Evolutionary conservation across 2,113 vertebrate genomes (phyloP).

Genomic region (Sinosuthora webbiana): DNA sequence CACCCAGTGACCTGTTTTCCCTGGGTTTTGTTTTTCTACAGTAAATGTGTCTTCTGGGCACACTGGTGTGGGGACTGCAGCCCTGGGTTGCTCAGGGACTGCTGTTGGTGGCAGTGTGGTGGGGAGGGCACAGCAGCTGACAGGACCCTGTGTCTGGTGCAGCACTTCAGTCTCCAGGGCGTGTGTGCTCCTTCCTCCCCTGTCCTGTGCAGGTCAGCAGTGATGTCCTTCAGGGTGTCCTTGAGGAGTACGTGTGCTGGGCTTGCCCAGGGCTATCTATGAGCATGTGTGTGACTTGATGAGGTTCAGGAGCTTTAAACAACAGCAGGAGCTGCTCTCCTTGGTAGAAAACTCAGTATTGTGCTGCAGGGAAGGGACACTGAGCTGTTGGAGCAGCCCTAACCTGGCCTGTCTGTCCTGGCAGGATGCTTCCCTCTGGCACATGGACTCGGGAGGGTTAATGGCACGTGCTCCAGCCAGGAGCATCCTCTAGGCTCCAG

Average conservation of each 20-base stretch:
- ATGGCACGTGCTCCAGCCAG: neutral
- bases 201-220: neutral
- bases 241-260: neutral
- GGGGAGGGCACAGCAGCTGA: neutral
- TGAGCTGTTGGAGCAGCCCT: neutral
- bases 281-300: neutral
- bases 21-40: neutral
- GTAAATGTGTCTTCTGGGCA: neutral
- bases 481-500: neutral
- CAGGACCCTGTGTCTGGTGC: neutral
- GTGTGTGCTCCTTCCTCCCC: rapidly evolving
- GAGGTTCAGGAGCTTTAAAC: neutral
- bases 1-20: neutral
- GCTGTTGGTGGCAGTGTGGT: neutral
- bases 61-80: neutral
- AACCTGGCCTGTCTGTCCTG: neutral
- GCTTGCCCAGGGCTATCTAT: neutral
- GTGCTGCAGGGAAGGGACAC: neutral
- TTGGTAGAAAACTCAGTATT: neutral
- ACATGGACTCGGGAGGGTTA: neutral
- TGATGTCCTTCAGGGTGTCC: neutral
- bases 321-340: neutral
- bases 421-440: neutral
- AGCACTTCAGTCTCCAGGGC: neutral
- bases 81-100: neutral